Conservation (phyloP, 2,797 vertebrate genomes). For the Phalloptychus januarius region DNA sequence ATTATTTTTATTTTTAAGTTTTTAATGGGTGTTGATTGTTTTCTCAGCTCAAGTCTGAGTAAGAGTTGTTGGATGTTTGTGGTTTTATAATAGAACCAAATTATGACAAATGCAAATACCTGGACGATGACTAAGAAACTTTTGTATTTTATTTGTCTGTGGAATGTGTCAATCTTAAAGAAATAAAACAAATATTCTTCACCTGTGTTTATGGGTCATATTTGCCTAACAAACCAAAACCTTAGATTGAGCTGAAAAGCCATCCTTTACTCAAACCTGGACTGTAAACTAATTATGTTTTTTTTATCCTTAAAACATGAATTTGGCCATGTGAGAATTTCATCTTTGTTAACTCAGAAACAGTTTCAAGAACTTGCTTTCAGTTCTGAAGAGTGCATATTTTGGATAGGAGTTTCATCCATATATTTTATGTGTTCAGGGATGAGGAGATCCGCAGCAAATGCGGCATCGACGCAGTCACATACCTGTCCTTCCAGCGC, state of each 20-base stretch:
- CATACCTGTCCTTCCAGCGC: conserved; percentile 96
- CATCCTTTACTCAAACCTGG: neutral
- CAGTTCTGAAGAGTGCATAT: neutral
- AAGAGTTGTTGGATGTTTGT: too few species aligned
- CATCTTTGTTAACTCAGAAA: neutral
- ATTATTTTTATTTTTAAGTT: too few species aligned
- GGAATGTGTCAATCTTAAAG: too few species aligned
- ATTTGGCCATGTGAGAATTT: neutral
- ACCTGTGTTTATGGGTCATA: too few species aligned
- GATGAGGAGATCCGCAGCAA: conserved; percentile 95
- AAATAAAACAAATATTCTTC: too few species aligned
- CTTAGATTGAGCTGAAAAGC: neutral
- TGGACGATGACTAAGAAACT: too few species aligned
- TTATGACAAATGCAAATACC: too few species aligned
- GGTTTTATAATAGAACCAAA: too few species aligned
- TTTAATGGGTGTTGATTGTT: too few species aligned
- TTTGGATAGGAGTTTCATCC: conserved; percentile 4
- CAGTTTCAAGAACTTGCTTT: neutral
- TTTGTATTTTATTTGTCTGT: too few species aligned
- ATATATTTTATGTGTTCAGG: conserved; percentile 71
- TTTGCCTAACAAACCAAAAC: neutral
- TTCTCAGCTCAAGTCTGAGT: too few species aligned
- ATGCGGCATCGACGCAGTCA: conserved; percentile 93
- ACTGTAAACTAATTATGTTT: neutral
- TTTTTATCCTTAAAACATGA: neutral